Base-by-base conservation (phyloP, 2,797 vertebrate species). In the Chrysocyon brachyurus region DNA sequence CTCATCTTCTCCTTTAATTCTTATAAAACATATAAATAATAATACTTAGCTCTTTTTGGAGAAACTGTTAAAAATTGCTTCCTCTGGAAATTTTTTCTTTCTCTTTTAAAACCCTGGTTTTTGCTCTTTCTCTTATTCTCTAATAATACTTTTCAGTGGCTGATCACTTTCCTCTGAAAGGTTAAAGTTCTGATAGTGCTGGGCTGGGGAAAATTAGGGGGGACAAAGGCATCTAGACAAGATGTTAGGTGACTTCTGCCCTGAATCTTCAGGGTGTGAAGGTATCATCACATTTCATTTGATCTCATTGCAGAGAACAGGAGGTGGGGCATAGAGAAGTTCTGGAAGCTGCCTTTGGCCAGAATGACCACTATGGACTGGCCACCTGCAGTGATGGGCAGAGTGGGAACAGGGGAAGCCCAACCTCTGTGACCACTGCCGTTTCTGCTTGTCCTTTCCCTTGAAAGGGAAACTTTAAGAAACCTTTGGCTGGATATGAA, bases 1-100 rank as follows among this genome's bases (percentile, higher is more conserved):
- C 16, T 81, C 31, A 22, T 10, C 2, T 63, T 19, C 36, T 84
- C 78, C 36, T 95, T 66, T 10, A 72, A 66, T 79, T 96, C 68
- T 73, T 88, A 19, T 61, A 87, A 84, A 93, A 15, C 28, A 57
- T 33, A 9, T 49, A 86, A 88, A 21, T 31, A 89, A 95, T 33
- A 88, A 88, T 24, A 89, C 12, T 92, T 87, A 63, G 33, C 3
- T 84, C 8, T 90, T 72, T 77, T 78, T 16, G 87, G 56, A 52
- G 36, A 85, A 84, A 49, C 24, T 81, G 52, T 81, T 66, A 66
- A 94, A 96, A 97, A 96, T 90, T 90, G 12, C 24, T 90, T 88
- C 90, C 56, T 5, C 26, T 61, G 26, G 17, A 28, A 66, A 61
- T 19, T 52, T 79, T 84, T 83, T 87, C 40, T 82, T 75, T 52